Evolutionary conservation across 1,140 invertebrate species (phyloP).

Genomic region (Batillaria attramentaria): DNA sequence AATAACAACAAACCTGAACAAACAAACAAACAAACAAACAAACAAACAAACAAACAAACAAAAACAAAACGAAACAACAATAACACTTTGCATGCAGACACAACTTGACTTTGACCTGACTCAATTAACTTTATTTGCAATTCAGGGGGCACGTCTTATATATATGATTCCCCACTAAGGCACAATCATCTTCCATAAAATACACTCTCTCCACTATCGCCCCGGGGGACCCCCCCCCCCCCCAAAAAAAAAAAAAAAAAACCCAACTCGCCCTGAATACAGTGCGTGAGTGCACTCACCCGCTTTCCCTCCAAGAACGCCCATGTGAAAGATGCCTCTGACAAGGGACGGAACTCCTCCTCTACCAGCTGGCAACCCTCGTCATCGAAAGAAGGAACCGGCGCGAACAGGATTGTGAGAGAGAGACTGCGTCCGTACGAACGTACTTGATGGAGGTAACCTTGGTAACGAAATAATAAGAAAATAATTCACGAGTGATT

Average conservation of each 20-base stretch:
- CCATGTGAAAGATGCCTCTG: slow-evolving; percentile 56
- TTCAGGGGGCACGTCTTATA: too few species aligned
- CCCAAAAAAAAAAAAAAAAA: not conserved
- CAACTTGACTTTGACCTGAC: too few species aligned
- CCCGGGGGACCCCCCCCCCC: not conserved
- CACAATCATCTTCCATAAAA: too few species aligned
- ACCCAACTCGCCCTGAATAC: not conserved
- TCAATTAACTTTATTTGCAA: too few species aligned
- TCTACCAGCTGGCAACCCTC: slow-evolving; percentile 53
- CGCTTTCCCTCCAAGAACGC: slow-evolving; percentile 48
- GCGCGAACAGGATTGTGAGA: slow-evolving; percentile 62
- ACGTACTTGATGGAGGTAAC: slow-evolving; percentile 69
- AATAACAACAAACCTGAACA: too few species aligned
- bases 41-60: too few species aligned
- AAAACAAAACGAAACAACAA: too few species aligned
- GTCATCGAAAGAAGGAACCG: slow-evolving; percentile 51
- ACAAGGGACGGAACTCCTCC: slow-evolving; percentile 45
- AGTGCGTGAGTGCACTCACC: slow-evolving; percentile 48
- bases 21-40: too few species aligned
- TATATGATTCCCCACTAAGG: too few species aligned
- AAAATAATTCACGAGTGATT: too few species aligned
- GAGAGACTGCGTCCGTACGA: slow-evolving; percentile 69
- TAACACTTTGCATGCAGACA: too few species aligned
- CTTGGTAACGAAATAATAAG: slow-evolving; percentile 39
- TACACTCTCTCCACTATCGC: not conserved